Base-by-base conservation (phyloP, 2,113 vertebrate species). In the Xyliphius kryptos region DNA sequence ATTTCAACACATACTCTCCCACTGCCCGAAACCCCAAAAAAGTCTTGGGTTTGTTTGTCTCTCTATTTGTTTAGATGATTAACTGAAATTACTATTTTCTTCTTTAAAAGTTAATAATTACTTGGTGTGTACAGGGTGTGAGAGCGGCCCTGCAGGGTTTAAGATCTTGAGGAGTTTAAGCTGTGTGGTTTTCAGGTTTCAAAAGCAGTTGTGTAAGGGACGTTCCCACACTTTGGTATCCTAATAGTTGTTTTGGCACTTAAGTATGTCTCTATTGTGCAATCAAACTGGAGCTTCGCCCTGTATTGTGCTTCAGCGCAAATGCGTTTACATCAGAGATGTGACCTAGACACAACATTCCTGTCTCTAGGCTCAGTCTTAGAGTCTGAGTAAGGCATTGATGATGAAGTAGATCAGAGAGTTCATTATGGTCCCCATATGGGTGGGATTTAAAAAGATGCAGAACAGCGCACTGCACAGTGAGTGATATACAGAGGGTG, bases 51-150 rank as follows among this genome's bases (percentile, higher is more conserved):
- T n/a, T 66, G 62, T 54, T 26, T 64, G 48, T 48, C 22, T 55
- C 37, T 60, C 1, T 61, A 40, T 50, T 13, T 40, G 41, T 59
- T 40, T n/a, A 50, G 38, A 41, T 44, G 44, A 50, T 61, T 66
- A 48, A 66, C 37, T 44, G 14, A 61, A 61, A 66, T 32, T 17
- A 51, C 60, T 46, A 37, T 53, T 56, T 69, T 63, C 53, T 20
- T 50, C n/a, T 16, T 20, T 17, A 49, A 63, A 44, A 50, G 55
- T 53, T 56, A 65, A 54, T 21, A 71, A 71, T 66, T 61, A 61
- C 46, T 13, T 41, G 56, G 62, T 17, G 11, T 13, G 20, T 6
- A 20, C 55, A 59, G 68, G 56, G 55, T 60, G 68, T 65, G 49
- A 65, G 49, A 22, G 8, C 32, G 37, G 48, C 1, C 8, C 47